Evolutionary conservation across 2,113 vertebrate species (phyloP), one percentile per base, ranked within the genome.

Genomic region (Hyla sarda): DNA sequence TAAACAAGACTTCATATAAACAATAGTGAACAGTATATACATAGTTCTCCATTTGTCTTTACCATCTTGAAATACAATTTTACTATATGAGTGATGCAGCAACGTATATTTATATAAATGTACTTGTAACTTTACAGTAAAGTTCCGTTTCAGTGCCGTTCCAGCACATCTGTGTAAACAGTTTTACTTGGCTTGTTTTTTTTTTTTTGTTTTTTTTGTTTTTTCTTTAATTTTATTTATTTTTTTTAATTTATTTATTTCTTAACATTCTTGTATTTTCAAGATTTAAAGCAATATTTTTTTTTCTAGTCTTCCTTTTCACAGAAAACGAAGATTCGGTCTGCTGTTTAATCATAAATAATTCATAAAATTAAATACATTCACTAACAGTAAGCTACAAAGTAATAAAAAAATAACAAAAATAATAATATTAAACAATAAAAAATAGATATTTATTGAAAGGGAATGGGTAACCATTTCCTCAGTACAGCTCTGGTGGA

Each of bases 301-400:
- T 79, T 41, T 79, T 41, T 94, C 95, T 96, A 96, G 96, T 98
- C 97, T 99, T 99, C 98, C 97, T 99, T 99, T 99, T 99, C 98
- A 99, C 97, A 99, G 98, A 99, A 99, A 99, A 99, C 97, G 97
- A 99, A 99, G 95, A 96, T 95, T 98, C 95, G 97, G 97, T 96
- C 97, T 96, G 93, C 93, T 92, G 93, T 95, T 96, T 96, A 97
- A 96, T 99, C 96, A 99, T 99, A 99, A 99, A 97, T 98, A 98
- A 99, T 98, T 95, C 91, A 95, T 96, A 99, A 99, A 99, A 99
- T 99, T 99, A 99, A 99, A 99, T 99, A 99, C 97, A 97, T 98
- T 99, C 97, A 99, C 98, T 99, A 99, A 97, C 98, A 98, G 99
- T 94, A 95, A 96, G 93, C 96, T 96, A 98, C 97, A 97, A 98